Percentiles rank a stretch among this genome's conserved stretches.
phyloP scores from a whole-genome alignment of 2,113 vertebrate species.

The Eolophus roseicapilla region DNA sequence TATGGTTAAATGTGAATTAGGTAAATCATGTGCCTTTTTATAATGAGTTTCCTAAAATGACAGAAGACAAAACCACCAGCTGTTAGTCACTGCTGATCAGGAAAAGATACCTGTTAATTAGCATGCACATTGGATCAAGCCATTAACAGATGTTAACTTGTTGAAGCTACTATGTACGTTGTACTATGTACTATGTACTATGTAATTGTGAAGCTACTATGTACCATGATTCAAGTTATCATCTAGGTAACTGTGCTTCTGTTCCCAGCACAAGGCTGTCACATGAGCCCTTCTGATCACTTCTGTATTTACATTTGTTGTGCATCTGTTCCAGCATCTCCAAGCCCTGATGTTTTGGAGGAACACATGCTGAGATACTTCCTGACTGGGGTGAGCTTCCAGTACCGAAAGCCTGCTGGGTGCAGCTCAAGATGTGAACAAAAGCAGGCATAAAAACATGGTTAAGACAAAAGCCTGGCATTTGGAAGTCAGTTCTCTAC shows the following conservation, averaged over 20 bases:
- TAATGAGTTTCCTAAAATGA: not conserved
- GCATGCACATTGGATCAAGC: not conserved
- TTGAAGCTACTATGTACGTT: not conserved
- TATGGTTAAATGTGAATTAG: accelerated
- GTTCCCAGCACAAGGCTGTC: not conserved
- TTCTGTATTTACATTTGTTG: slow-evolving; percentile 35
- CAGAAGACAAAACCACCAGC: not conserved
- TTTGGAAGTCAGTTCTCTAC: not conserved
- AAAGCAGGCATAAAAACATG: not conserved
- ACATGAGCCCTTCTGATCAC: not conserved
- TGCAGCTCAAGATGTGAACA: slow-evolving; percentile 6
- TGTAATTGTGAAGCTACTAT: not conserved
- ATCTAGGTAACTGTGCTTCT: not conserved
- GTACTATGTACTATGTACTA: no score
- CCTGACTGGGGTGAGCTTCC: slow-evolving; percentile 8
- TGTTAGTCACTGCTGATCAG: not conserved
- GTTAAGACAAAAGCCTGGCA: not conserved
- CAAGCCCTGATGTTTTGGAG: not conserved
- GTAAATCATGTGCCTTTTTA: not conserved
- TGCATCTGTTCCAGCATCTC: not conserved
- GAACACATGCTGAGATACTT: slow-evolving; percentile 6
- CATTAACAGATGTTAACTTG: not conserved
- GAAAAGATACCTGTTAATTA: not conserved
- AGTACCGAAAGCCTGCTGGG: not conserved
- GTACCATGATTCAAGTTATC: not conserved